Conservation (phyloP, 2,113 vertebrate genomes). For the Phocoena sinus region DNA sequence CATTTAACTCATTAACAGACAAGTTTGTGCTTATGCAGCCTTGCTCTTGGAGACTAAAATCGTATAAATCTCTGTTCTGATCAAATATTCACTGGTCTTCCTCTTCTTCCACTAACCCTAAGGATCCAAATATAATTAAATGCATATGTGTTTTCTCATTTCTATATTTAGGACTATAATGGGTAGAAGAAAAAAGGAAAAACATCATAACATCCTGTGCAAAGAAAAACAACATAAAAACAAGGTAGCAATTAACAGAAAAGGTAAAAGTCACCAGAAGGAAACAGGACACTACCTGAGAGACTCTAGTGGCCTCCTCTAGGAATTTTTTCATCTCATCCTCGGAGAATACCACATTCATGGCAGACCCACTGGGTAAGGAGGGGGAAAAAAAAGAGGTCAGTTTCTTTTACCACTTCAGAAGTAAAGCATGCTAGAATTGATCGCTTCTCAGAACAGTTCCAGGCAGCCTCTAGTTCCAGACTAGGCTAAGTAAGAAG, state of each 20-base stretch:
- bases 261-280: neutral
- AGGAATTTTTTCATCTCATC: constrained; percentile 96
- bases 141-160: neutral
- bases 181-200: neutral
- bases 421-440: neutral
- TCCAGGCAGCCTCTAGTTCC: neutral
- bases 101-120: neutral
- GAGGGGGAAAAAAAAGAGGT: neutral
- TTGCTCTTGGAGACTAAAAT: neutral
- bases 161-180: neutral
- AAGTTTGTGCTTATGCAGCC: neutral
- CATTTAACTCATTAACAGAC: neutral
- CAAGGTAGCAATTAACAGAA: neutral
- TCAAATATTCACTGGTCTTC: neutral
- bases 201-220: neutral
- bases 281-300: constrained; percentile 84
- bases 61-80: neutral
- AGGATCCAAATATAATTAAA: neutral
- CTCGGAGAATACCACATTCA: constrained; percentile 93
- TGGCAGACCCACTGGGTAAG: constrained; percentile 91
- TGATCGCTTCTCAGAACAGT: neutral
- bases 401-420: neutral
- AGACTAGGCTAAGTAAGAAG: neutral
- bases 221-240: neutral
- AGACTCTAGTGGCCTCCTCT: constrained; percentile 93